phyloP scores from a whole-genome alignment of 2,888 invertebrate genomes.

The Girardia tigrina region DNA sequence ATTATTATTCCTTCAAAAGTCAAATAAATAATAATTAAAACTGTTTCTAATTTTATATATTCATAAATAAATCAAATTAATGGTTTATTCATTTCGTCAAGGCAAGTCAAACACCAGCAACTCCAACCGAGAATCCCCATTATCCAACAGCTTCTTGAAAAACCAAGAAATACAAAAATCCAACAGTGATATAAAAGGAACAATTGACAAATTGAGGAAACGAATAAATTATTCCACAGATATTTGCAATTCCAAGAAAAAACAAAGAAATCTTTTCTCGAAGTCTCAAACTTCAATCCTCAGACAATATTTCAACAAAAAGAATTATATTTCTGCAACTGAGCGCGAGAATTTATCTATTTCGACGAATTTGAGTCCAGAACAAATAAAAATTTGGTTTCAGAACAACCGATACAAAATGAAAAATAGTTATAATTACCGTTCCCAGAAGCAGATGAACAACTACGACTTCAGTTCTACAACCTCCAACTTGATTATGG shows the following conservation, averaged over 20 bases:
- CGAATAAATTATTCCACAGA: neutral
- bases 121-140: neutral
- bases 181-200: neutral
- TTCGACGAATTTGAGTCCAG: neutral
- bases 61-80: too few relatives aligned
- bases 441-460: neutral
- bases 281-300: neutral
- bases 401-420: conserved; percentile 27
- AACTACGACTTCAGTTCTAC: neutral
- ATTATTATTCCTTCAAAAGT: too few relatives aligned
- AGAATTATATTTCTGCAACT: conserved; percentile 1
- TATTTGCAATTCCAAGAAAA: neutral
- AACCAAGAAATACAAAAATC: neutral
- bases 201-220: neutral
- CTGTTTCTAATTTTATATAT: too few relatives aligned
- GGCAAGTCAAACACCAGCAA: neutral
- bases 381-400: conserved; percentile 29
- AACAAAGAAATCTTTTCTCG: conserved; percentile 30
- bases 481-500: neutral
- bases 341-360: neutral
- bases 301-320: neutral
- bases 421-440: conserved; percentile 24
- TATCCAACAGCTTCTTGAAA: conserved; percentile 4
- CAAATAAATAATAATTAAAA: too few relatives aligned
- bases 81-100: too few relatives aligned